Base-by-base conservation (phyloP, 2,888 invertebrate species). In the Melieria crassipennis region DNA sequence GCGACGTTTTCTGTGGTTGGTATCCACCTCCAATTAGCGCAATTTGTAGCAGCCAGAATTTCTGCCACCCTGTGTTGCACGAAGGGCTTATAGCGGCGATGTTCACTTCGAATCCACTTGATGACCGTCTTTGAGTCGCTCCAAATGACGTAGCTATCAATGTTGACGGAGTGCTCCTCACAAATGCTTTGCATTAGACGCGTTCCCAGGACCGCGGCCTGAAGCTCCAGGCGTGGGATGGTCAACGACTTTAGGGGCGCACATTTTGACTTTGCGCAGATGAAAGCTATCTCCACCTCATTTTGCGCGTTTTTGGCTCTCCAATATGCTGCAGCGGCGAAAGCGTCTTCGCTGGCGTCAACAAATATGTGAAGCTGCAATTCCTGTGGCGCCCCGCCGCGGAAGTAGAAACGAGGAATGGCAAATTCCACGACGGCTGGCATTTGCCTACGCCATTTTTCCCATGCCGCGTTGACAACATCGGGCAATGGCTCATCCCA, bases 401-500 rank as follows among this genome's bases (percentile, higher is more conserved):
- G 57, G 50, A 69, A 71, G 52, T 73, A 71, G 47, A 48, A 58
- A 9, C 69, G 50, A 10, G 65, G 69, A 2, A 71, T 10, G 30
- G 66, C 48, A 55, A 65, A 57, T 11, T 71, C n/a, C 1, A 43
- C 30, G 13, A 65, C 60, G 1, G 48, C 63, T n/a, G 52, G 46
- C 3, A 68, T 7, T 66, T 68, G 63, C 7, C 11, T 56, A n/a
- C 73, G 60, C 70, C 68, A 70, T 10, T 30, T 16, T 52, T 73
- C 64, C 70, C 73, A 73, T 9, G 10, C 11, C 0, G 5, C 58
- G 56, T 48, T 46, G 7, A 46, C 42, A 7, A 48, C 62, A 4
- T 57, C 50, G 9, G 70, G 65, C 47, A 72, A 55, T 16, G 62
- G 55, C 43, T 73, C 73, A 43, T 73, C 68, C 68, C 72, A 75